A percentile compares a stretch with the other conserved stretches of the same genome.
Conservation (phyloP, 2,888 invertebrate genomes). For the Ochlodes sylvanus region DNA sequence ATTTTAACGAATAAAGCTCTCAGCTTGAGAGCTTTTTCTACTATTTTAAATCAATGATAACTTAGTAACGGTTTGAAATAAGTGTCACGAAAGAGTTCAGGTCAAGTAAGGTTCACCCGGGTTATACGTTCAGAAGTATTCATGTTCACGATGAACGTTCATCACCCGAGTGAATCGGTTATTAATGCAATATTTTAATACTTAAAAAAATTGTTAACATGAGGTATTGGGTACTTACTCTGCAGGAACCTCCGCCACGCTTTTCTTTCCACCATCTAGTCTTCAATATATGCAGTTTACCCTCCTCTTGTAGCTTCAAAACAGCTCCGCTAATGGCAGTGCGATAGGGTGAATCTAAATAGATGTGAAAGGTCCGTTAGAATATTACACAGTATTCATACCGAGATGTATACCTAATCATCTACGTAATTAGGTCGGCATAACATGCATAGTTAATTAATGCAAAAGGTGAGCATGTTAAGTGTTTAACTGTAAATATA, state of each 20-base stretch:
- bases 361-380: slow-evolving; percentile 21
- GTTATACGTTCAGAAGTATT: too few relatives aligned
- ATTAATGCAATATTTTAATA: too few relatives aligned
- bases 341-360: slow-evolving; percentile 95
- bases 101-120: too few relatives aligned
- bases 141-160: too few relatives aligned
- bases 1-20: too few relatives aligned
- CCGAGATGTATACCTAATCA: neutral
- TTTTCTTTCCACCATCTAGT: slow-evolving; percentile 99
- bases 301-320: slow-evolving; percentile 97
- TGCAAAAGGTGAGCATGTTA: neutral
- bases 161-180: too few relatives aligned
- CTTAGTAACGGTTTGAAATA: too few relatives aligned
- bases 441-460: neutral
- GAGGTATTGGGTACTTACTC: slow-evolving; percentile 81
- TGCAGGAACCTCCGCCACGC: slow-evolving; percentile 94
- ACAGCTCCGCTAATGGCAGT: slow-evolving; percentile 97
- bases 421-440: slow-evolving; percentile 12
- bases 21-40: too few relatives aligned
- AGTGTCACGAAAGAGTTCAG: too few relatives aligned
- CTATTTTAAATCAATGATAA: too few relatives aligned
- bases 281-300: slow-evolving; percentile 95
- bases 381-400: neutral
- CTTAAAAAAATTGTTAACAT: neutral
- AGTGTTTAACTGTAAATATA: neutral